These are phyloP conservation scores for Octodonta nipae DNA, from an alignment of 2,888 invertebrate species.

Conservation along the genomic window DNA sequence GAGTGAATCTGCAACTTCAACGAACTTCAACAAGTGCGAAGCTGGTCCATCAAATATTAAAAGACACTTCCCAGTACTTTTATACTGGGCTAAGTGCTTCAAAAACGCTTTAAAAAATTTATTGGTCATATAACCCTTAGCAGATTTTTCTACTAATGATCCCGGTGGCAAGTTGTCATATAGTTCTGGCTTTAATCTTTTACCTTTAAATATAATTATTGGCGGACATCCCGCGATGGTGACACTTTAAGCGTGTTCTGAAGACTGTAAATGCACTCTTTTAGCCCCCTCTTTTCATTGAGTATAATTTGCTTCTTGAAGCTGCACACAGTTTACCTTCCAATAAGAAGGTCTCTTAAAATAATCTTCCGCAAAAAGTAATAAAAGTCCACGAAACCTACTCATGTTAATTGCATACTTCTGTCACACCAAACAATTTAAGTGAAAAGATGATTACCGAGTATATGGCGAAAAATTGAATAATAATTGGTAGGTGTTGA, in stretches of 20 bases:
- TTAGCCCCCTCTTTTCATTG: too few relatives aligned
- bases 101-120: slow-evolving; percentile 16
- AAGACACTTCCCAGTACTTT: background rate
- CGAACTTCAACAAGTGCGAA: slow-evolving; percentile 6
- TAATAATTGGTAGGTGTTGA: too few relatives aligned
- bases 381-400: too few relatives aligned
- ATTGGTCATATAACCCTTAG: slow-evolving; percentile 22
- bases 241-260: slow-evolving; percentile 21
- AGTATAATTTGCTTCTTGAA: too few relatives aligned
- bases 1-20: slow-evolving; percentile 20
- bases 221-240: slow-evolving; percentile 22
- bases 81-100: slow-evolving; percentile 14
- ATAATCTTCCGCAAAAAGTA: too few relatives aligned
- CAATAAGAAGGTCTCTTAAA: too few relatives aligned
- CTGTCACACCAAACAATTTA: too few relatives aligned
- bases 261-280: background rate
- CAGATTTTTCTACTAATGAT: slow-evolving; percentile 14
- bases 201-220: slow-evolving; percentile 21
- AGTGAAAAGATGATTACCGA: too few relatives aligned
- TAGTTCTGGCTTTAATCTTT: slow-evolving; percentile 15
- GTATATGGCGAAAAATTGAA: too few relatives aligned
- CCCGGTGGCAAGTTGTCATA: slow-evolving; percentile 18
- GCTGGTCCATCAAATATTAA: background rate
- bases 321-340: too few relatives aligned
- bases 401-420: too few relatives aligned